Conservation (phyloP, 2,888 invertebrate genomes). For the Coenonympha glycerion region DNA sequence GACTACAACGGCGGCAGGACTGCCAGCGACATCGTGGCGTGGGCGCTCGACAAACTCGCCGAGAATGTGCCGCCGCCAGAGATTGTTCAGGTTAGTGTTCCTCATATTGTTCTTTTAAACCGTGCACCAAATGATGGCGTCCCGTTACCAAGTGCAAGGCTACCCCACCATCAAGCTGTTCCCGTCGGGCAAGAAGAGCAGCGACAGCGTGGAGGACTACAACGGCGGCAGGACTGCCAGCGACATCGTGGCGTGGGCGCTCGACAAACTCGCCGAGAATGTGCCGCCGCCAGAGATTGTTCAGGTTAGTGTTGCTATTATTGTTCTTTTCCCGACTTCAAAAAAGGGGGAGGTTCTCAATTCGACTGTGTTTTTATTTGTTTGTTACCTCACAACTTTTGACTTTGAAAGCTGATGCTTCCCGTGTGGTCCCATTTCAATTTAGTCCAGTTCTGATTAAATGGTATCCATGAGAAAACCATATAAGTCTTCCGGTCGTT, state of each 20-base stretch:
- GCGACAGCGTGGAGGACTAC: conserved; percentile 85
- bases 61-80: conserved; percentile 95
- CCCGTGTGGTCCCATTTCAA: too few relatives aligned
- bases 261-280: conserved; percentile 89
- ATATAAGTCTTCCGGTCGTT: too few relatives aligned
- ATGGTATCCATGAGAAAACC: too few relatives aligned
- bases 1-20: conserved; percentile 97
- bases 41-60: conserved; percentile 89
- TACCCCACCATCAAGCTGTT: conserved; percentile 98
- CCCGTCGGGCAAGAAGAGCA: conserved; percentile 82
- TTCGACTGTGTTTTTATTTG: too few relatives aligned
- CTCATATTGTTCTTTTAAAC: too few relatives aligned
- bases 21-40: conserved; percentile 90
- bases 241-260: conserved; percentile 94
- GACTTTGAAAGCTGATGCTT: too few relatives aligned
- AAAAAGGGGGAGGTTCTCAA: too few relatives aligned
- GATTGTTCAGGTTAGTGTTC: conserved; percentile 85
- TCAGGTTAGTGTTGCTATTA: neutral
- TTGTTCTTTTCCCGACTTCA: too few relatives aligned
- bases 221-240: conserved; percentile 92
- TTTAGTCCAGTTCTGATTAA: too few relatives aligned
- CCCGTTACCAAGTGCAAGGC: conserved; percentile 90
- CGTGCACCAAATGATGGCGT: conserved; percentile 87
- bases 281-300: conserved; percentile 91
- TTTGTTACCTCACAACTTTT: too few relatives aligned